These are phyloP conservation scores for Heliconius melpomene DNA, from an alignment of 1,140 invertebrate genomes.

Conservation along the genomic window DNA sequence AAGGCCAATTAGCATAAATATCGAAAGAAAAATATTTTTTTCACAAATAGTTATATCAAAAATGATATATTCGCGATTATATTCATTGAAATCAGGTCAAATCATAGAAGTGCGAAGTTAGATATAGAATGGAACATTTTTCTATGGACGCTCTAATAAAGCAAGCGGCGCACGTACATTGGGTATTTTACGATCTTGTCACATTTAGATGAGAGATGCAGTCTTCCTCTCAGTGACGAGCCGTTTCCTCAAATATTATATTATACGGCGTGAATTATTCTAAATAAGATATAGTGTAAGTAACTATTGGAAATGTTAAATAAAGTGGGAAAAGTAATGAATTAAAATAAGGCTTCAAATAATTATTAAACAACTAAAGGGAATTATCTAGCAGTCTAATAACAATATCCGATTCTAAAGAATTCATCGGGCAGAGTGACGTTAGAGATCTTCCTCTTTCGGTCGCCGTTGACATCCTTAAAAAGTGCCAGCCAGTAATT, in stretches of 20 bases:
- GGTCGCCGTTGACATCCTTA: too few species aligned
- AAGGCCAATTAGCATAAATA: neutral
- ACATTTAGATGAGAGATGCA: slow-evolving; percentile 7
- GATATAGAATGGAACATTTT: neutral
- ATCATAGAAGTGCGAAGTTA: neutral
- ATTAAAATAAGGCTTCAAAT: too few species aligned
- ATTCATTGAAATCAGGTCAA: slow-evolving; percentile 5
- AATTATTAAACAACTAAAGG: too few species aligned
- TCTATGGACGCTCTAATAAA: slow-evolving; percentile 5
- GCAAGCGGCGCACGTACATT: neutral
- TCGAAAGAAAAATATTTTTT: neutral
- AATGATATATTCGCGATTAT: neutral
- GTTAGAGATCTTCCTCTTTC: too few species aligned
- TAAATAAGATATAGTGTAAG: neutral
- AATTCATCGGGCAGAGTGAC: too few species aligned
- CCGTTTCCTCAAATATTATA: neutral
- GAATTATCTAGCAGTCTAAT: too few species aligned
- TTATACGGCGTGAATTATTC: slow-evolving; percentile 1
- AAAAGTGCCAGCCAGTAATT: too few species aligned
- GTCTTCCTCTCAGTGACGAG: neutral
- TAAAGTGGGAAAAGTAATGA: too few species aligned
- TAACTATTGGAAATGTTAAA: too few species aligned
- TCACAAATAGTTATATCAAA: neutral
- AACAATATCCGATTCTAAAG: too few species aligned
- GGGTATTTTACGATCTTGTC: slow-evolving; percentile 10